phyloP scores from a whole-genome alignment of 2,888 invertebrate genomes.

The Tinea pellionella region DNA sequence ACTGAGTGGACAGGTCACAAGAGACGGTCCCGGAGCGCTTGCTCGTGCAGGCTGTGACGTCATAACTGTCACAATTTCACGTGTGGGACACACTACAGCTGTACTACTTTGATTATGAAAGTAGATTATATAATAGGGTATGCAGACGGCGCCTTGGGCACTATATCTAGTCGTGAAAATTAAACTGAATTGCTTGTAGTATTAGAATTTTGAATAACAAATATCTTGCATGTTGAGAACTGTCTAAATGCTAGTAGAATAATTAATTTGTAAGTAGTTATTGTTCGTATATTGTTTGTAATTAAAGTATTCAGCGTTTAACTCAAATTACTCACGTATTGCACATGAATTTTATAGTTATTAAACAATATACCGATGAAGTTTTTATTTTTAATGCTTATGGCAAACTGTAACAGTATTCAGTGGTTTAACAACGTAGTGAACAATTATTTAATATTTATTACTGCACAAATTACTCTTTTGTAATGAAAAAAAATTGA shows the following conservation, averaged over 20 bases:
- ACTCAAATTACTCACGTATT: not conserved
- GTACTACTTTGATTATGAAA: conserved; percentile 8
- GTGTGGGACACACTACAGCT: conserved; percentile 8
- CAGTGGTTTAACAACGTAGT: conserved; percentile 1
- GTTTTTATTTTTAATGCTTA: not conserved
- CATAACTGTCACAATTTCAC: conserved; percentile 10
- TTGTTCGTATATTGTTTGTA: too few relatives aligned
- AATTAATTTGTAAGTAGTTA: too few relatives aligned
- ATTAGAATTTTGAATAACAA: not conserved
- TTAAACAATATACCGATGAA: not conserved
- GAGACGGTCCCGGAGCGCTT: conserved; percentile 1
- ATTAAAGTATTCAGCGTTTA: too few relatives aligned
- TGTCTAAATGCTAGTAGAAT: too few relatives aligned
- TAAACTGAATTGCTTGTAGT: not conserved
- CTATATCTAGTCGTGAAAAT: not conserved
- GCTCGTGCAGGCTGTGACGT: conserved; percentile 7
- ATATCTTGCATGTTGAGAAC: not conserved
- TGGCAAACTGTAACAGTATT: not conserved
- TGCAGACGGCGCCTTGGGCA: not conserved
- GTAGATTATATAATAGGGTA: conserved; percentile 4
- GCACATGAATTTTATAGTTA: not conserved
- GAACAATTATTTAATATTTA: conserved; percentile 2
- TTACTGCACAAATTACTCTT: not conserved
- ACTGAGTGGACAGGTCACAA: conserved; percentile 2
- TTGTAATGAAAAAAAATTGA: too few relatives aligned